phyloP scores from a whole-genome alignment of 2,797 vertebrate species.

The Microchirus variegatus region DNA sequence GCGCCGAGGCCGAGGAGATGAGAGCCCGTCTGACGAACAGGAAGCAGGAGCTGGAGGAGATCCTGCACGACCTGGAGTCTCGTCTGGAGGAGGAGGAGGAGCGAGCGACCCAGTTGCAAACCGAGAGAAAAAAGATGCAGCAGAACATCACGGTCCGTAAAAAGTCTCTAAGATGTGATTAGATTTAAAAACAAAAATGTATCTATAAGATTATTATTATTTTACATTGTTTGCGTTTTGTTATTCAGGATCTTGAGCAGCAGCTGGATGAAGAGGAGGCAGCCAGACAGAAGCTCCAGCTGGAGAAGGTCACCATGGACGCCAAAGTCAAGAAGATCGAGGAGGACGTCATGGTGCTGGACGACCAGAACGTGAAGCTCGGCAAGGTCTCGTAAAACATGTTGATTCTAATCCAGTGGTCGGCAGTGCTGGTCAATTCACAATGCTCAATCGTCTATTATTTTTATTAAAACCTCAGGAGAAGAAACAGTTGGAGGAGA shows the following conservation, averaged over 20 bases:
- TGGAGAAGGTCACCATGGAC: conserved; percentile 94
- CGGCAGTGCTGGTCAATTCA: background rate
- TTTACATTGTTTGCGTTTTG: background rate
- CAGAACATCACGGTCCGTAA: conserved; percentile 90
- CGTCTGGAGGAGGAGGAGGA: conserved; percentile 98
- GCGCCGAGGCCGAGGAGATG: conserved; percentile 96
- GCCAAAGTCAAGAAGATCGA: conserved; percentile 94
- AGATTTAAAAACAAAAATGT: background rate
- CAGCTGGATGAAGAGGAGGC: conserved; percentile 96
- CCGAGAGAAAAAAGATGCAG: conserved; percentile 96
- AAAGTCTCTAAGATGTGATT: background rate
- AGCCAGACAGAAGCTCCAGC: conserved; percentile 93
- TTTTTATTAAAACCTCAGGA: conserved; percentile 78
- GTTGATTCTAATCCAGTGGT: background rate
- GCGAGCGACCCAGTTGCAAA: conserved; percentile 85
- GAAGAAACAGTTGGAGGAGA: conserved; percentile 92
- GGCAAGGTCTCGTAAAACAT: conserved; percentile 82
- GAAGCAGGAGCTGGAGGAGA: conserved; percentile 97
- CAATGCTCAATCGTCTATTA: too few species aligned
- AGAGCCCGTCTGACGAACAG: conserved; percentile 89
- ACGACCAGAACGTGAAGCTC: conserved; percentile 94
- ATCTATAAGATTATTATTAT: background rate
- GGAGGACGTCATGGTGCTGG: conserved; percentile 91
- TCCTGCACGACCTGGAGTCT: conserved; percentile 95
- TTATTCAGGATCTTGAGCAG: conserved; percentile 91